These are phyloP conservation scores for Sminthurinus aureus DNA, from an alignment of 2,888 invertebrate species.

Conservation along the genomic window DNA sequence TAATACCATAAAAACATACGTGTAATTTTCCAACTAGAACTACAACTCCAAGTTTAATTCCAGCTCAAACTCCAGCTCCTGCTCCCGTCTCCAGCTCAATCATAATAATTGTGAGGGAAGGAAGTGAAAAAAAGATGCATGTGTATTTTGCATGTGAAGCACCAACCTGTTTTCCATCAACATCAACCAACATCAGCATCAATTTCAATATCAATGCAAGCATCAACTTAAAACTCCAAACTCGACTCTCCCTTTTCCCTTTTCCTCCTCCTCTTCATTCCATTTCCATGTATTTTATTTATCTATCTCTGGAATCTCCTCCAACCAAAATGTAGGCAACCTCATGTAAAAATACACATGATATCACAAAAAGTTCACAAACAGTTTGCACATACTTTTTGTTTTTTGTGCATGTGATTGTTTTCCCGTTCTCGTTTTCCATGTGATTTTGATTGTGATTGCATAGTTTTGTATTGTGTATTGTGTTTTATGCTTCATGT, in stretches of 20 bases:
- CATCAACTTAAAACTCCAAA: neutral
- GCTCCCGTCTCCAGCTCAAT: slow-evolving; percentile 4
- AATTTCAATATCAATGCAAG: neutral
- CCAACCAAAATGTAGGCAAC: neutral
- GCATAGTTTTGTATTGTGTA: too few species aligned
- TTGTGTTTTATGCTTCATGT: too few species aligned
- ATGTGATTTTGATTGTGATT: too few species aligned
- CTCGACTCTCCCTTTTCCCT: neutral
- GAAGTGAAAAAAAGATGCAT: slow-evolving; percentile 33
- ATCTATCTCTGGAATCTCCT: neutral
- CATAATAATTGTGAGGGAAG: slow-evolving; percentile 16
- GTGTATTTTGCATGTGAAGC: slow-evolving; percentile 33
- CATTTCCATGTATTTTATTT: neutral
- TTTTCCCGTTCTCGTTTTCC: neutral
- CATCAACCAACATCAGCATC: neutral
- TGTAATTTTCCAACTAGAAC: neutral
- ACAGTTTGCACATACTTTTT: too few species aligned
- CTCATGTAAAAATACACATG: neutral
- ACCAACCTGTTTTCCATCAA: slow-evolving; percentile 22
- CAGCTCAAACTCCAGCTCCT: neutral
- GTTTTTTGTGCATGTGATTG: neutral
- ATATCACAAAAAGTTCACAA: neutral
- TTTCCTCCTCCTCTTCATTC: neutral
- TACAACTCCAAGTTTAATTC: neutral
- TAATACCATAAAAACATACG: too few species aligned